phyloP scores from a whole-genome alignment of 1,140 invertebrate genomes.

The Plodia interpunctella region DNA sequence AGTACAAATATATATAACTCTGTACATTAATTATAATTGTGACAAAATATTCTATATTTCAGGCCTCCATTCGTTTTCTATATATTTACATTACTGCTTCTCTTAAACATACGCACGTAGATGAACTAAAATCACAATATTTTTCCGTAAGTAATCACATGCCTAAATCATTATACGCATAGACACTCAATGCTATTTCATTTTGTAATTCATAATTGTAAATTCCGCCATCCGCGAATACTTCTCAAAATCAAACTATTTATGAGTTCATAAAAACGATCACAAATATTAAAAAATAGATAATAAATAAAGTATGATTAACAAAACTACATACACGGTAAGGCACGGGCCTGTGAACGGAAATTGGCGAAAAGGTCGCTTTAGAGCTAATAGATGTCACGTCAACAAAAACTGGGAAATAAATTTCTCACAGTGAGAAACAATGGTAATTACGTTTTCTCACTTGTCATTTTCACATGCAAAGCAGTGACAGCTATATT shows the following conservation, averaged over 20 bases:
- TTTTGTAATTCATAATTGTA: conserved; percentile 6
- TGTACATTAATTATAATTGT: conserved; percentile 54
- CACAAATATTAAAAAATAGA: conserved; percentile 33
- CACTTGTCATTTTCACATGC: not conserved
- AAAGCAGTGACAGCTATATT: no score
- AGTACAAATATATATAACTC: conserved; percentile 59
- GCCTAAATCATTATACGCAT: no score
- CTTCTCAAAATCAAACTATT: conserved; percentile 3
- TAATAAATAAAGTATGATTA: conserved; percentile 35
- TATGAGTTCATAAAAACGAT: conserved; percentile 24
- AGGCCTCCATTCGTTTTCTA: conserved; percentile 60
- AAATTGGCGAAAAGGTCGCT: not conserved
- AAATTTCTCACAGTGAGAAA: conserved; percentile 1
- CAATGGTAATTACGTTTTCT: not conserved
- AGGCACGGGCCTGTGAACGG: conserved; percentile 21
- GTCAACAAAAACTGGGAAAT: not conserved
- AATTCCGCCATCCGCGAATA: not conserved
- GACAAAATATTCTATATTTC: conserved; percentile 62
- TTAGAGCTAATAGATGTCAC: not conserved
- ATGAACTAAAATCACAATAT: conserved; percentile 39
- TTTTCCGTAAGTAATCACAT: conserved; percentile 35
- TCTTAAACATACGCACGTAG: conserved; percentile 28
- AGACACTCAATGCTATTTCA: not conserved
- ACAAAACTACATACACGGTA: conserved; percentile 29
- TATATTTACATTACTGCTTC: conserved; percentile 61